Conservation (phyloP, 2,888 invertebrate genomes). For the Epinotia bilunana region DNA sequence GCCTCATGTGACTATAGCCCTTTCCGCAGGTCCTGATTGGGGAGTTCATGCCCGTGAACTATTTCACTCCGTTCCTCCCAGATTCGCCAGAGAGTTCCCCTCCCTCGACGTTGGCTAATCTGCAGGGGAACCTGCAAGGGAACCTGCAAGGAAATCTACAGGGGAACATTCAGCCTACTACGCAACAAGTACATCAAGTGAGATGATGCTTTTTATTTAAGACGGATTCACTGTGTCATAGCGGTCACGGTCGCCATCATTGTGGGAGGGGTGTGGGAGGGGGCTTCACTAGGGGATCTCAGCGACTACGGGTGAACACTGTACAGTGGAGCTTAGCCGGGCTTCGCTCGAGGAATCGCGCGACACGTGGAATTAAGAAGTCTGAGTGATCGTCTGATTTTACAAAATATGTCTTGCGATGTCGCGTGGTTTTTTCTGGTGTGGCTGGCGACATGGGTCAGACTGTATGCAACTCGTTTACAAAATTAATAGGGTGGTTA, state of each 20-base stretch:
- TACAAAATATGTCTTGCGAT: too few species aligned
- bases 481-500: too few species aligned
- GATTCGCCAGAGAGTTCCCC: conserved; percentile 72
- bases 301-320: too few species aligned
- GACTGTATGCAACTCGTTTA: not conserved
- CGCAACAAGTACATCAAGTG: conserved; percentile 80
- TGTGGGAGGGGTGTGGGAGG: too few species aligned
- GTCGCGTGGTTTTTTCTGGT: too few species aligned
- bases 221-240: not conserved
- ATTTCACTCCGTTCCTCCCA: conserved; percentile 65
- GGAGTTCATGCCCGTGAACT: conserved; percentile 75
- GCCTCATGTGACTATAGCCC: conserved; percentile 34
- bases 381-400: too few species aligned
- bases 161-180: conserved; percentile 52
- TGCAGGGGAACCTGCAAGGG: conserved; percentile 44
- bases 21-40: conserved; percentile 64
- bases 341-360: too few species aligned
- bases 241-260: too few species aligned
- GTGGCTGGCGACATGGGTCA: too few species aligned
- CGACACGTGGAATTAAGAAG: too few species aligned
- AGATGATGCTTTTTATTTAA: not conserved
- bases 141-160: conserved; percentile 17
- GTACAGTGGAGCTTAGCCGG: too few species aligned
- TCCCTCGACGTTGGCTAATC: conserved; percentile 56
- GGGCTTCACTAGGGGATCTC: too few species aligned